Conservation (phyloP, 1,140 invertebrate species). For the Oscheius sp. region DNA sequence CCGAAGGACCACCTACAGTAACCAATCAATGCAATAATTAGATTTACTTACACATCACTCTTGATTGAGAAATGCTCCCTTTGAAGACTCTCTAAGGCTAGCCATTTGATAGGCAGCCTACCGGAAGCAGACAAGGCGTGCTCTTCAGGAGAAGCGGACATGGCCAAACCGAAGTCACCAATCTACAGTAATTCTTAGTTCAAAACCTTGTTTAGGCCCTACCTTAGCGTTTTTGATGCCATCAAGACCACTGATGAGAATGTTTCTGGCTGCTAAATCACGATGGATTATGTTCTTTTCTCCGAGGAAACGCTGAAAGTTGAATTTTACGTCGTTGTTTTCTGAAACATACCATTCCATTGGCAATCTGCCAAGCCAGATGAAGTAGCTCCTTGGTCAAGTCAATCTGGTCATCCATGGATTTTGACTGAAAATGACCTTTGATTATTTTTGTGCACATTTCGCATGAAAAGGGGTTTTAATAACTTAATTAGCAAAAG, state of each 20-base stretch:
- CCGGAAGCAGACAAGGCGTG: conserved; percentile 62
- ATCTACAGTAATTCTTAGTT: conserved; percentile 32
- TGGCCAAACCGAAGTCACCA: conserved; percentile 49
- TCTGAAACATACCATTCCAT: conserved; percentile 85
- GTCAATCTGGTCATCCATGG: conserved; percentile 46
- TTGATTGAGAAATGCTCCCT: conserved; percentile 86
- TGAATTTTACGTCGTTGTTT: background rate
- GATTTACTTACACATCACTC: conserved; percentile 79
- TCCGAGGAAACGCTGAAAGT: conserved; percentile 29
- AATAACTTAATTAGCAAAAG: too few relatives aligned
- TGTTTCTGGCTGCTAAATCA: conserved; percentile 92
- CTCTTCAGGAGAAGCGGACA: conserved; percentile 9
- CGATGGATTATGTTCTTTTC: conserved; percentile 73
- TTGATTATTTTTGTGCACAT: too few relatives aligned
- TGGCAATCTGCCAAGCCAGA: conserved; percentile 90
- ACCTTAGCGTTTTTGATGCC: conserved; percentile 50
- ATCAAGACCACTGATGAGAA: conserved; percentile 73
- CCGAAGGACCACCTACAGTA: conserved; percentile 49
- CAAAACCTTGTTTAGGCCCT: background rate
- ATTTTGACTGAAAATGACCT: conserved; percentile 43
- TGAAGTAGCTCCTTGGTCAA: conserved; percentile 50
- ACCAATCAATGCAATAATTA: conserved; percentile 21
- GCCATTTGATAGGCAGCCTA: conserved; percentile 83
- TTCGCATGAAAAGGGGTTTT: too few relatives aligned
- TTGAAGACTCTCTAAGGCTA: conserved; percentile 93